These are phyloP conservation scores for Dascillus cervinus DNA, from an alignment of 2,888 invertebrate species.

Conservation along the genomic window DNA sequence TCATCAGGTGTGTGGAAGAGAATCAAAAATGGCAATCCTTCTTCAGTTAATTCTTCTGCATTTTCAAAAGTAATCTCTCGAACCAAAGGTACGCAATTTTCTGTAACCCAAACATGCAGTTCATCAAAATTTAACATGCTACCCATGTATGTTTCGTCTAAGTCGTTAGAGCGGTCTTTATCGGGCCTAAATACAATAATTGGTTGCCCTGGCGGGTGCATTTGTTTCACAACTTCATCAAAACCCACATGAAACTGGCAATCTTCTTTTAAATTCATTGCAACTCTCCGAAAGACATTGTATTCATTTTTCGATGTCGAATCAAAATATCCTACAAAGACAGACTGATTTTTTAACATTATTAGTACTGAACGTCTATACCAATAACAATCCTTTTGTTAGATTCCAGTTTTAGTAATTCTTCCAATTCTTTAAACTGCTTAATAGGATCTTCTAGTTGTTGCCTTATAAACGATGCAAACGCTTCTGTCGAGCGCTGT, in stretches of 20 bases:
- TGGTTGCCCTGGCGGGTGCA: slow-evolving; percentile 81
- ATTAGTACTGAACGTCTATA: no score
- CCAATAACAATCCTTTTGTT: slow-evolving; percentile 81
- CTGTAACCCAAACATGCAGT: slow-evolving; percentile 80
- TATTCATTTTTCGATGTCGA: slow-evolving; percentile 73
- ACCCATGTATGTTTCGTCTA: slow-evolving; percentile 78
- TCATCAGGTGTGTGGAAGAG: slow-evolving; percentile 87
- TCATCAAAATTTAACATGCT: slow-evolving; percentile 71
- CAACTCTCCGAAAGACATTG: slow-evolving; percentile 69
- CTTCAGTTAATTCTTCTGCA: slow-evolving; percentile 97
- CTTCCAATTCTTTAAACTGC: slow-evolving; percentile 65
- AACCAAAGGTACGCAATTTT: slow-evolving; percentile 93
- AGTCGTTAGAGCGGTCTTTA: slow-evolving; percentile 68
- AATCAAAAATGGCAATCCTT: slow-evolving; percentile 96
- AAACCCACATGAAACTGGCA: slow-evolving; percentile 91
- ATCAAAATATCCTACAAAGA: slow-evolving; percentile 62
- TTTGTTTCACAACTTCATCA: slow-evolving; percentile 70
- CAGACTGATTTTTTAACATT: slow-evolving; percentile 2
- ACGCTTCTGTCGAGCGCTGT: slow-evolving; percentile 83
- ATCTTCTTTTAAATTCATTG: slow-evolving; percentile 87
- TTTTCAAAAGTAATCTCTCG: slow-evolving; percentile 99
- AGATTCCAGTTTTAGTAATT: slow-evolving; percentile 68
- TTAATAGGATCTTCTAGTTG: slow-evolving; percentile 81
- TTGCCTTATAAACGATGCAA: slow-evolving; percentile 79
- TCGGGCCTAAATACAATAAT: slow-evolving; percentile 79